Base-by-base conservation (phyloP, 2,888 invertebrate genomes). In the Himalopsyche kuldschensis region DNA sequence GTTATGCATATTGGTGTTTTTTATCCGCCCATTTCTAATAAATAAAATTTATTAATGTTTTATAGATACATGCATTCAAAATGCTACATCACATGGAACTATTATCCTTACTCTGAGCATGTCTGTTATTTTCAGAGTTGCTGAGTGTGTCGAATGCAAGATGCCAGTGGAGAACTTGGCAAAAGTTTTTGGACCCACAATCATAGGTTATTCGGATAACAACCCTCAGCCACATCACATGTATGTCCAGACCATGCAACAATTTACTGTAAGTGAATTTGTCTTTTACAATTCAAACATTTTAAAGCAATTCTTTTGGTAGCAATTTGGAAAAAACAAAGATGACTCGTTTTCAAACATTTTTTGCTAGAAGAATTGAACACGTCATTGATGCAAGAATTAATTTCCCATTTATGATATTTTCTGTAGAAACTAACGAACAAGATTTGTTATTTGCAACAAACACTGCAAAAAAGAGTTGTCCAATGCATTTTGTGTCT, bases 131-230 rank as follows among this genome's bases (percentile, higher is more conserved):
- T 89, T 4, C 89, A 97, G 98, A 88, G 95, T 98, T 84, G 94
- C 97, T 0, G 95, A 95, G 87, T 94, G 95, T 86, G 93, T 94
- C 0, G 96, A 96, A 79, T 97, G 97, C 87, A 97, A 97, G 91
- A 99, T 99, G 99, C 96, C 97, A 0, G 91, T 95, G 30, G 94
- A 94, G 86, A 99, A 98, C 91, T 91, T 99, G 87, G 95, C 98
- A 0, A 96, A 95, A 88, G 94, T 99, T 41, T 98, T 99, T 90
- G 99, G 97, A 0, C 99, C 99, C 1, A 98, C 98, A 0, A 93
- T 99, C 79, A 95, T 99, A 30, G 99, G 99, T 0, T 97, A 96
- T 88, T 96, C 96, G 17, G 94, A 94, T 0, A 90, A 93, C 0
- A 95, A 96, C 88, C 95, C 95, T 0, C 93, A 94, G 86, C 93